Conservation (phyloP, 2,113 vertebrate genomes). For the Ochotona princeps region DNA sequence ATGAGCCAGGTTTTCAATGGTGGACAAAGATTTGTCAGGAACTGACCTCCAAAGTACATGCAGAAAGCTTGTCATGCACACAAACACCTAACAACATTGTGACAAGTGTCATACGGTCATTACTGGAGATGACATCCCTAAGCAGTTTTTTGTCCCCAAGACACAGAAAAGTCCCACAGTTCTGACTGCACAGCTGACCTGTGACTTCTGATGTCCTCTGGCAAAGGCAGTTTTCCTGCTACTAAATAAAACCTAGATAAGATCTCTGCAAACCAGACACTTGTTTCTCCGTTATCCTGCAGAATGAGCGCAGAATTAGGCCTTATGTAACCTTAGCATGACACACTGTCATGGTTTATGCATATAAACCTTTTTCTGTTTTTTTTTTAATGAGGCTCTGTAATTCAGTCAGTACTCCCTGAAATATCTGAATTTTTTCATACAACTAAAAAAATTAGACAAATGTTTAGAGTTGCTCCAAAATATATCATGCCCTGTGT, state of each 20-base stretch:
- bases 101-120: neutral
- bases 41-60: neutral
- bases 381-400: conserved; percentile 15
- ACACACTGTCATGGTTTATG: neutral
- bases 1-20: neutral
- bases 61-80: neutral
- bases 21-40: neutral
- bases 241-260: neutral
- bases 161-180: neutral
- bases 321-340: neutral
- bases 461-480: neutral
- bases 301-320: neutral
- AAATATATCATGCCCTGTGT: neutral
- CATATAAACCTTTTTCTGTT: conserved; percentile 1
- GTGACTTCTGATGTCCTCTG: neutral
- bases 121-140: neutral
- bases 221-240: neutral
- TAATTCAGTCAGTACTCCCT: neutral
- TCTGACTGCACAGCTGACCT: neutral
- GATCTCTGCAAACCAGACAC: neutral
- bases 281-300: neutral
- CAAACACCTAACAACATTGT: neutral
- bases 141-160: neutral
- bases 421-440: neutral
- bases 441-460: neutral